phyloP scores from a whole-genome alignment of 2,113 vertebrate species.

The Xenopus tropicalis region DNA sequence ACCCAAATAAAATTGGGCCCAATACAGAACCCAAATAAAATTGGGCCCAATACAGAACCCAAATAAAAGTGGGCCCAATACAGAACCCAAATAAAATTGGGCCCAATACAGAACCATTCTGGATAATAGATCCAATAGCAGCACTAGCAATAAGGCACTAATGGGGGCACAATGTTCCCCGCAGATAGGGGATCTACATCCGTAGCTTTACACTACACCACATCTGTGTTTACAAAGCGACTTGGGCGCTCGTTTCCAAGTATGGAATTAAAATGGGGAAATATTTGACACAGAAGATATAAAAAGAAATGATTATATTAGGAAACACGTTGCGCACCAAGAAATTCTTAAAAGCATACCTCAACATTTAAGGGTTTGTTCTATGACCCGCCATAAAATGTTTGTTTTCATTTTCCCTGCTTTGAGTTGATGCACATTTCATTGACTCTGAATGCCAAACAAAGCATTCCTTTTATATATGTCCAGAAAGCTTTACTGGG shows the following conservation, averaged over 20 bases:
- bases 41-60: too few species aligned
- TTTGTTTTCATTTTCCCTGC: neutral
- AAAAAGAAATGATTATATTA: constrained; percentile 23
- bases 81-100: too few species aligned
- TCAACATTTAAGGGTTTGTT: neutral
- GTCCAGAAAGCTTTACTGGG: neutral
- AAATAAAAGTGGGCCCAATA: too few species aligned
- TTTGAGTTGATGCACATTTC: neutral
- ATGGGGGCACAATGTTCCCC: too few species aligned
- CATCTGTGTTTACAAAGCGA: constrained; percentile 33
- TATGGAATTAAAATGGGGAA: constrained; percentile 30
- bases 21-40: too few species aligned
- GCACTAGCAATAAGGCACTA: too few species aligned
- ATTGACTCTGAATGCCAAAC: neutral
- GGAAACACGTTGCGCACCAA: neutral
- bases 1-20: too few species aligned
- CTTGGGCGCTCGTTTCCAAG: constrained; percentile 13
- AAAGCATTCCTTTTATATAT: constrained; percentile 8
- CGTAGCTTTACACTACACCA: constrained; percentile 16
- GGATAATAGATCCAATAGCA: too few species aligned
- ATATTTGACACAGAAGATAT: constrained; percentile 18
- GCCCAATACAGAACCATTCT: too few species aligned
- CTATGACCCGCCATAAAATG: neutral
- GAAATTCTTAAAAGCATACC: neutral
- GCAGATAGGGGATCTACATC: neutral